Conservation (phyloP, 2,113 vertebrate species). For the Hyperopisus bebe region DNA sequence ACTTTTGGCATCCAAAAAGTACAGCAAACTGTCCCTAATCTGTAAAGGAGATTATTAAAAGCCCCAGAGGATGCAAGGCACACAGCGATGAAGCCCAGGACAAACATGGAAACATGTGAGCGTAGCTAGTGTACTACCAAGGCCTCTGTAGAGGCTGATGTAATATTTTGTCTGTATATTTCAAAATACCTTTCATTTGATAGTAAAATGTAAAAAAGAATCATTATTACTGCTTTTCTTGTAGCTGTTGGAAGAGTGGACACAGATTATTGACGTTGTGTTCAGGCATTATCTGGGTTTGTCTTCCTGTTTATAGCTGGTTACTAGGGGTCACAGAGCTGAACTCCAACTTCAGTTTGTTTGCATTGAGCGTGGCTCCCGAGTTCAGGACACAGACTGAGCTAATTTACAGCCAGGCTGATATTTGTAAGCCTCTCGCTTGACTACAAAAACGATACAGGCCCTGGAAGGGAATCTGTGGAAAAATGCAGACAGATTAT, state of each 20-base stretch:
- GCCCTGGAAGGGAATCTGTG: neutral
- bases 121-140: neutral
- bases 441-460: constrained; percentile 19
- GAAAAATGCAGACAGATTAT: neutral
- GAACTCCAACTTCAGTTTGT: neutral
- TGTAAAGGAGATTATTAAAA: neutral
- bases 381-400: neutral
- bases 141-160: neutral
- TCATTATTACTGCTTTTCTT: neutral
- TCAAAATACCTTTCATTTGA: neutral
- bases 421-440: neutral
- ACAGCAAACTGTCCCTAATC: neutral
- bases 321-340: neutral
- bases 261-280: neutral
- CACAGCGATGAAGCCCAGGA: neutral
- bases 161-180: neutral
- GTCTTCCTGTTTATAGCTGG: neutral
- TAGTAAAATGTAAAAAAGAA: neutral
- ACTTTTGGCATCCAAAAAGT: neutral
- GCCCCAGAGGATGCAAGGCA: neutral
- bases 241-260: neutral
- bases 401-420: neutral
- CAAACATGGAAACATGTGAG: neutral
- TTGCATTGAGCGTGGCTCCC: neutral
- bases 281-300: neutral